A percentile compares a stretch with the other conserved stretches of the same genome.
These are phyloP conservation scores for Ammodytes dubius DNA, from an alignment of 2,113 vertebrate genomes.

Conservation along the genomic window DNA sequence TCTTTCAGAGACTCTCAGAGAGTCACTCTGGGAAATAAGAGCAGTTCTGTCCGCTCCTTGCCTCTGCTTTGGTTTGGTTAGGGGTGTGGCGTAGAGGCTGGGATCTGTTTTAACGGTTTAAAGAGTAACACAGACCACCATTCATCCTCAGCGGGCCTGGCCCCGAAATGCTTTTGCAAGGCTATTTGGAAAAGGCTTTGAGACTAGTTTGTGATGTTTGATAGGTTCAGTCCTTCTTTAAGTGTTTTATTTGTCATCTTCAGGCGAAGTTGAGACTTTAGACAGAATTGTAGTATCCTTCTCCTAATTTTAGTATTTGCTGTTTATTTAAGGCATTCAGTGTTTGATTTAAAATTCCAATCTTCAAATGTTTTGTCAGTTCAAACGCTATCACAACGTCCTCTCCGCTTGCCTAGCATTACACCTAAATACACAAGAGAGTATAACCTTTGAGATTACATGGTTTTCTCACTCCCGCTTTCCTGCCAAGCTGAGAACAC, in stretches of 20 bases:
- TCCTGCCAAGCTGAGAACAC: background rate
- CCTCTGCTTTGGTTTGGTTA: constrained; percentile 66
- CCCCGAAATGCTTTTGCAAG: constrained; percentile 19
- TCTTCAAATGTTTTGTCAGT: constrained; percentile 5
- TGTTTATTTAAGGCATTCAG: background rate
- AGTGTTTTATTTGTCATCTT: background rate
- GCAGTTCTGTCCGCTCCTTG: constrained; percentile 36
- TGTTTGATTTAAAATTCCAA: background rate
- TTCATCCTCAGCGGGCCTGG: constrained; percentile 54
- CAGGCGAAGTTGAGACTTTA: background rate
- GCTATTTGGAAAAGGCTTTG: background rate
- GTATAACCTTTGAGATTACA: background rate
- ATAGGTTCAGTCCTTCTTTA: background rate
- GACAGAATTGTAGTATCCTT: background rate
- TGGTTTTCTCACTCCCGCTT: background rate
- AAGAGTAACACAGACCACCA: constrained; percentile 70
- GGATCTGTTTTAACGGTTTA: constrained; percentile 62
- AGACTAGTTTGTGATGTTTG: background rate
- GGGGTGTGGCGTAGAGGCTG: constrained; percentile 56
- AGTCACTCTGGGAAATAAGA: constrained; percentile 37
- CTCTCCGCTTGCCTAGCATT: background rate
- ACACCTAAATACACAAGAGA: background rate
- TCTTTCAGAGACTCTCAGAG: background rate
- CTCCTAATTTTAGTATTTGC: background rate
- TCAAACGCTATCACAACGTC: background rate